Evolutionary conservation across 2,888 invertebrate species (phyloP).

Genomic region (Lamproptera curius): DNA sequence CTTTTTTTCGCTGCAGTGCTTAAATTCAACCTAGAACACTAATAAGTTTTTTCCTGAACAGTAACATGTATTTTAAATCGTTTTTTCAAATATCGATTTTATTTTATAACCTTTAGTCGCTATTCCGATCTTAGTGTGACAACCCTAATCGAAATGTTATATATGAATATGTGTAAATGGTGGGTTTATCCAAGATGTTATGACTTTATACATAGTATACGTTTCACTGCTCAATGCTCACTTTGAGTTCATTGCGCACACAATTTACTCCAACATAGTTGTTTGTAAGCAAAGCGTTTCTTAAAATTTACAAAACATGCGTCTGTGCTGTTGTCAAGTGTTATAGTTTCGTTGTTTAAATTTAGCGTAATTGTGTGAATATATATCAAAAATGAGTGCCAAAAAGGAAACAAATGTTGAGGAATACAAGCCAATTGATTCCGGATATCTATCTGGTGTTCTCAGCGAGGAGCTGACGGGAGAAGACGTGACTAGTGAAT

Average conservation of each 20-base stretch:
- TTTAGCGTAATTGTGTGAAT: conserved; percentile 31
- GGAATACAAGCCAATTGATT: conserved; percentile 55
- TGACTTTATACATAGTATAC: conserved; percentile 10
- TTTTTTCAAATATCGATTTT: too few species aligned
- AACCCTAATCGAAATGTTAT: too few species aligned
- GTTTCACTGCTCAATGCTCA: conserved; percentile 24
- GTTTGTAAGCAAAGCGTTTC: conserved; percentile 30
- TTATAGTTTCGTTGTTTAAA: conserved; percentile 25
- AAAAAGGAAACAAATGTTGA: conserved; percentile 55
- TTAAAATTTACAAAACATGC: conserved; percentile 42
- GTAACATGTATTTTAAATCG: too few species aligned
- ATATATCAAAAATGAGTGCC: conserved; percentile 59
- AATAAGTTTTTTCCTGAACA: too few species aligned
- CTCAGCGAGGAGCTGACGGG: conserved; percentile 37
- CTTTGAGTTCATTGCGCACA: conserved; percentile 47
- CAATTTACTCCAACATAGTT: conserved; percentile 36
- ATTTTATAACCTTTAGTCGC: too few species aligned
- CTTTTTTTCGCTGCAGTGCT: too few species aligned
- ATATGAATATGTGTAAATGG: background rate
- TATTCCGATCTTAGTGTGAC: too few species aligned
- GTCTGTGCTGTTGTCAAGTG: conserved; percentile 37
- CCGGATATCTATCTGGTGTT: conserved; percentile 58
- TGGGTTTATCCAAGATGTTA: conserved; percentile 16
- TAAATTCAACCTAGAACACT: too few species aligned
- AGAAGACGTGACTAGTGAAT: conserved; percentile 24